Evolutionary conservation across 1,140 invertebrate species (phyloP), one percentile per base, ranked within the genome.

Genomic region (Aphelenchoides fujianensis): DNA sequence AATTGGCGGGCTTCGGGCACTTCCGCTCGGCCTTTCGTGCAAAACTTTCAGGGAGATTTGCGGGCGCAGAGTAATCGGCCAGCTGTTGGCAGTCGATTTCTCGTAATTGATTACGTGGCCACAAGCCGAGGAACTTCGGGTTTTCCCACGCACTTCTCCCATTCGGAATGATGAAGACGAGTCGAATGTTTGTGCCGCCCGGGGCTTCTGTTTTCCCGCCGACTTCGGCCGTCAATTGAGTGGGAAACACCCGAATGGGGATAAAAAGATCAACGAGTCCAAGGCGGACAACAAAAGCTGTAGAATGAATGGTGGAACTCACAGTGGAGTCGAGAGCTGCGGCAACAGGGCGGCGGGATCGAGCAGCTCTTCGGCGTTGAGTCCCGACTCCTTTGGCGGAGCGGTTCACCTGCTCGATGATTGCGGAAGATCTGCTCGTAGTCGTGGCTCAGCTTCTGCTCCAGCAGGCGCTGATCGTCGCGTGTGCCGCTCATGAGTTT

Each of bases 401-500:
- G 55, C 55, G 55, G 19, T 59, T 59, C 27, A 23, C 19, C 34
- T 59, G 55, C 5, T 59, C 55, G 55, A 59, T 5, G 5, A 23
- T n/a, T 59, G 5, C 19, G 55, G 34, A 16, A 59, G 23, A 59
- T 59, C 5, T 59, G 55, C 5, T 59, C 27, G 19, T 59, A 59
- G 23, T 5, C 5, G 34, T 23, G 55, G 19, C 5, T 23, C 19
- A 59, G 19, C 55, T 59, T 59, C 55, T 5, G 5, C 34, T 59
- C 55, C 55, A 59, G 5, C 12, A 32, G 12, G 7, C 19, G 5
- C 7, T 59, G 55, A 16, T 59, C 55, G 12, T 59, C 55, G 5
- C 23, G 55, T 16, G 55, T 19, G 28, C 55, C 55, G 55, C 19
- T 59, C 5, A 59, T 59, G 5, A 59, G 5, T 59, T 59, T 59